phyloP scores from a whole-genome alignment of 2,797 vertebrate genomes.

The Mus caroli region DNA sequence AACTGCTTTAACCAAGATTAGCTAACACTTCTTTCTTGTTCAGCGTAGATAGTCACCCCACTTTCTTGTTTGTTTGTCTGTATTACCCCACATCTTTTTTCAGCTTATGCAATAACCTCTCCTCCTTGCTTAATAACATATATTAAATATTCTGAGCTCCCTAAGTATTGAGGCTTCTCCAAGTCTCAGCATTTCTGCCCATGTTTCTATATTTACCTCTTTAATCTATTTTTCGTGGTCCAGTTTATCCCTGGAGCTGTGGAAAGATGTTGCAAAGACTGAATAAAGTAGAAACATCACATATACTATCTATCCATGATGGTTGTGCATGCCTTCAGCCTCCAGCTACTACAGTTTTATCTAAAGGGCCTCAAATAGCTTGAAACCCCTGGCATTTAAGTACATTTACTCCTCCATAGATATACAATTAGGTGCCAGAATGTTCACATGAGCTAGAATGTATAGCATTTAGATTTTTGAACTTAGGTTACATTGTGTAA shows the following conservation, averaged over 20 bases:
- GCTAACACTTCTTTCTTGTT: not conserved
- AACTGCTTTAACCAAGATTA: not conserved
- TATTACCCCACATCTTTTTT: not conserved
- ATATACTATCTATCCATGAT: not conserved
- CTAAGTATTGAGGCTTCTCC: not conserved
- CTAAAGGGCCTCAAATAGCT: fast-evolving
- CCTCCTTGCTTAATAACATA: too few species aligned
- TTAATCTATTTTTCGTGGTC: too few species aligned
- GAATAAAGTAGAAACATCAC: not conserved
- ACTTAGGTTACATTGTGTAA: not conserved
- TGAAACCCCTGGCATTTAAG: not conserved
- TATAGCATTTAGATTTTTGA: not conserved
- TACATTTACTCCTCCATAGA: not conserved
- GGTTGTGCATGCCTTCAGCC: not conserved
- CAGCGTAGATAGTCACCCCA: too few species aligned
- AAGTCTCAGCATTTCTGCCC: not conserved
- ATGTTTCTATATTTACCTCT: too few species aligned
- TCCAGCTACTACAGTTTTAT: not conserved
- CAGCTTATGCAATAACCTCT: not conserved
- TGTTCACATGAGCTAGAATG: too few species aligned
- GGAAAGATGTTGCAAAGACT: not conserved
- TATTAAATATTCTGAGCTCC: not conserved
- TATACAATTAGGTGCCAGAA: not conserved
- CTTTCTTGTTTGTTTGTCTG: not conserved
- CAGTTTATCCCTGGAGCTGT: not conserved